Conservation (phyloP, 2,113 vertebrate genomes). For the Sterna hirundo region DNA sequence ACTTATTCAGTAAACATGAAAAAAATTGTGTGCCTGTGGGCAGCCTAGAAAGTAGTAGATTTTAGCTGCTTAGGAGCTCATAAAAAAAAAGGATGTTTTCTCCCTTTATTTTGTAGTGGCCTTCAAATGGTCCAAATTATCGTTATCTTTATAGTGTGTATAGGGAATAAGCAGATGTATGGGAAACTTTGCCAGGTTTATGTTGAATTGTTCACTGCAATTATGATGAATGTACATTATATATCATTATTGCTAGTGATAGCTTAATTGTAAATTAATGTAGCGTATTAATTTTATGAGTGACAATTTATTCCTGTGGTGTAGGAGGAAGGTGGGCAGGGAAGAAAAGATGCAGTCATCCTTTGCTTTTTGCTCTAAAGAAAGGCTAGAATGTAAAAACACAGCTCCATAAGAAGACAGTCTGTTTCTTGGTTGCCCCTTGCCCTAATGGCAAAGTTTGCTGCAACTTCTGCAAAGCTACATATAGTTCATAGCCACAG, state of each 20-base stretch:
- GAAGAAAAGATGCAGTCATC: neutral
- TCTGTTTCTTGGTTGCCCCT: neutral
- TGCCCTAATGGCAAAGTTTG: neutral
- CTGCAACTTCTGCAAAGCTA: neutral
- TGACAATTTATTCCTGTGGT: neutral
- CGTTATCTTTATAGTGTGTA: neutral
- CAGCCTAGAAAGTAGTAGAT: neutral
- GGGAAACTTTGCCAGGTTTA: neutral
- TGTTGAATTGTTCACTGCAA: neutral
- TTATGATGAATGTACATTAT: neutral
- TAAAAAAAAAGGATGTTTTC: neutral
- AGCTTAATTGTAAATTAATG: slow-evolving; percentile 38
- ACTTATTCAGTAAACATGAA: neutral
- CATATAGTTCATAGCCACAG: neutral
- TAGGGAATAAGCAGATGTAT: neutral
- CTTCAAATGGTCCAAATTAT: neutral
- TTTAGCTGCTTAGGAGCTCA: neutral
- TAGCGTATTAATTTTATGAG: slow-evolving; percentile 9
- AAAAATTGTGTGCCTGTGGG: neutral
- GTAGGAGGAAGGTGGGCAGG: slow-evolving; percentile 17
- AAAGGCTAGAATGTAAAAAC: neutral
- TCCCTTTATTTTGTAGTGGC: neutral
- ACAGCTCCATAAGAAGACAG: neutral
- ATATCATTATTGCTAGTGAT: neutral
- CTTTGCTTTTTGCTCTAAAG: neutral